Evolutionary conservation across 2,888 invertebrate genomes (phyloP), one percentile per base, ranked within the genome.

Genomic region (Polylopha cassiicola): DNA sequence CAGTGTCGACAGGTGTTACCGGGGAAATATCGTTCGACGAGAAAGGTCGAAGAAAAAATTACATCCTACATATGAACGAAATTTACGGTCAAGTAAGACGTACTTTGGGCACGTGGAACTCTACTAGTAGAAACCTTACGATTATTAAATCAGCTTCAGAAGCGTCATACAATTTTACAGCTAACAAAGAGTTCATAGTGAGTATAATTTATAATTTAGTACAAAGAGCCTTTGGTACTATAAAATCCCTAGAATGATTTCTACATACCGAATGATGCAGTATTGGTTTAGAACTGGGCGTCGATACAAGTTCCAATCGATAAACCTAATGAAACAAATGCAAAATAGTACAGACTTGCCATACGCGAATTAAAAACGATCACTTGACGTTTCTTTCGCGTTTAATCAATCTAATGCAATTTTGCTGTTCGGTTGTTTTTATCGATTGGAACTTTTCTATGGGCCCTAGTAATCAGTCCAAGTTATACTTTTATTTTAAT

Each of bases 1-100:
- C 90, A 17, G 86, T 87, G 58, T 87, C 90, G 55, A 72, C 80
- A 18, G 92, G 92, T 2, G 72, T 91, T 3, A 90, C 91, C 0
- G 93, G 93, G 1, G 77, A 86, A 17, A 89, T 93, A 39, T 87
- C 89, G 56, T 92, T 93, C 60, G 89, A 92, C 65, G 81, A 87
- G 43, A 80, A 85, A 52, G 94, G 94, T 1, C 88, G 88, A 54
- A 81, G 94, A 44, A 86, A 88, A 0, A 89, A 91, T 58, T 92
- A 93, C 56, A 86, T 87, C 16, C 73, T 94, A 14, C 89, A 91
- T 55, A 87, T 93, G 26, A 92, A 93, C 56, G 86, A 93, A 48
- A 76, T 81, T 36, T 57, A 70, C 31, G 44, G 69, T 5, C 59
- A 59, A 4, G 52, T 57, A 41, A 53, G 61, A 23, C 53, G 64